Evolutionary conservation across 2,888 invertebrate genomes (phyloP), one percentile per base, ranked within the genome.

Genomic region (Phyto melanocephala): DNA sequence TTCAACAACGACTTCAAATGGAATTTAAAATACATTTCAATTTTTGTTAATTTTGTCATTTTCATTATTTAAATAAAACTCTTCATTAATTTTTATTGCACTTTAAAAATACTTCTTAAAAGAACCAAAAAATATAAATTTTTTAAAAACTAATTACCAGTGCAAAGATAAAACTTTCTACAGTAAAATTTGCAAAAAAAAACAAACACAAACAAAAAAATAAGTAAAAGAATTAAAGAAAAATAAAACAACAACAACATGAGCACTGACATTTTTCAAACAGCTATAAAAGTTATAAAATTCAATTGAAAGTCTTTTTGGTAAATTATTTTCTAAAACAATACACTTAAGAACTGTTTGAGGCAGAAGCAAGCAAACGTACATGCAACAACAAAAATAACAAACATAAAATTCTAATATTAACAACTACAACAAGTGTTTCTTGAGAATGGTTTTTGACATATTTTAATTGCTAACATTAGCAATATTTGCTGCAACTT

Each of bases 381-480:
- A 37, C 56, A 68, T 54, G 58, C 58, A 50, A 37, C 20, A 65
- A 54, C 52, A 72, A 15, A 37, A 22, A 20, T 20, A 47, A 67
- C 47, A 62, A 37, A 76, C 37, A 63, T n/a, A 13, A 62, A 17
- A 62, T 37, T 56, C 62, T 52, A n/a, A n/a, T 62, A 62, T 17
- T n/a, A 80, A 68, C 52, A 58, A 68, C 60, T 42, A 35, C 60
- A 65, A 71, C 45, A 78, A 75, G 74, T 74, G 70, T 78, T 78
- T 74, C 78, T 81, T 74, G 70, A 78, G 70, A 78, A 81, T 81
- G 74, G 74, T 74, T 78, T 81, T 78, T 81, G 81, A 81, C 81
- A 81, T 81, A 78, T 81, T 81, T 81, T 81, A 81, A 81, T 81
- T 81, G 81, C 78, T 37, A 78, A 75, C 81, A 81, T 81, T 78